Conservation (phyloP, 2,888 invertebrate genomes). For the Netelia melanura region DNA sequence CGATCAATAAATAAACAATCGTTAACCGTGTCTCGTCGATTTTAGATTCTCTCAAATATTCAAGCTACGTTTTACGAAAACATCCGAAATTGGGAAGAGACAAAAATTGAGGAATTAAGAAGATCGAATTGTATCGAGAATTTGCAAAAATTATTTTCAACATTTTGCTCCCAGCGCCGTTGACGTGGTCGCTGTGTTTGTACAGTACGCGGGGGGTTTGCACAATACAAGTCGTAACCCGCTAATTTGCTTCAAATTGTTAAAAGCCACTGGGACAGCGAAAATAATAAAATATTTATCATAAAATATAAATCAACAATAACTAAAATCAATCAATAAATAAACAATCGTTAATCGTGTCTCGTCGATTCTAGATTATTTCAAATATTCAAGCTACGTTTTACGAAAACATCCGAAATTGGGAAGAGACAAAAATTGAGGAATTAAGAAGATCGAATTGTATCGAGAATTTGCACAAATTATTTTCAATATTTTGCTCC, state of each 20-base stretch:
- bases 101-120: not conserved
- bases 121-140: conserved; percentile 1
- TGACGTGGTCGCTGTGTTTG: conserved; percentile 17
- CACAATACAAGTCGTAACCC: not conserved
- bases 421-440: not conserved
- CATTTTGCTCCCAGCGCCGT: not conserved
- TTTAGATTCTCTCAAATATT: not conserved
- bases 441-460: not conserved
- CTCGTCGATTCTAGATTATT: too few species aligned
- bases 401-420: not conserved
- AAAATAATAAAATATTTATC: too few species aligned
- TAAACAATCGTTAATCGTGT: too few species aligned
- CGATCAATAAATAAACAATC: too few species aligned
- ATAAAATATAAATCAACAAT: too few species aligned
- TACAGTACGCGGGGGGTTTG: conserved; percentile 2
- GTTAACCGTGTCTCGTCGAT: too few species aligned
- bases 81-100: not conserved
- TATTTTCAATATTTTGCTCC: conserved; percentile 33
- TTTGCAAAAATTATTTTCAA: conserved; percentile 55
- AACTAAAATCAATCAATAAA: too few species aligned
- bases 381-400: not conserved
- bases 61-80: not conserved
- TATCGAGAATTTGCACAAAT: conserved; percentile 40
- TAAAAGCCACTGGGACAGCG: too few species aligned
- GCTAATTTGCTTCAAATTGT: too few species aligned